phyloP scores from a whole-genome alignment of 35 echinoderm and acorn worm genomes.

The Heliocidaris erythrogramma region DNA sequence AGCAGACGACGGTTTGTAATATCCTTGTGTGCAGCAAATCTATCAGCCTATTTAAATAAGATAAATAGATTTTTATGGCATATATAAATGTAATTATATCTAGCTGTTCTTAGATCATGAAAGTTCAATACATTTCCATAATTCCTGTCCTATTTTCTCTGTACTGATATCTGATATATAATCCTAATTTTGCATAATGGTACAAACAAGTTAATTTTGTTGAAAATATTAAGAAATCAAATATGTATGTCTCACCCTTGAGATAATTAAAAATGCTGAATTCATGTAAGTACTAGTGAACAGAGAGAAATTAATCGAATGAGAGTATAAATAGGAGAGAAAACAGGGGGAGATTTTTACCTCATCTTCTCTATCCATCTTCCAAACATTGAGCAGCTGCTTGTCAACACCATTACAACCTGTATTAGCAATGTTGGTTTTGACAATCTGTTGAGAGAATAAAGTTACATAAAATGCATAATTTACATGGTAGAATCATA shows the following conservation, averaged over 20 bases:
- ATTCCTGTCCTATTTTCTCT: too few relatives aligned
- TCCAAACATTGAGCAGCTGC: conserved; percentile 80
- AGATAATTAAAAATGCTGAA: too few relatives aligned
- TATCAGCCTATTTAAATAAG: conserved; percentile 51
- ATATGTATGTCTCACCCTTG: too few relatives aligned
- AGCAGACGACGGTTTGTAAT: conserved; percentile 74
- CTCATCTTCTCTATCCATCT: conserved; percentile 76
- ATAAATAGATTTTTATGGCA: not conserved
- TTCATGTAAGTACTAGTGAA: too few relatives aligned
- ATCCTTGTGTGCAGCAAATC: conserved; percentile 64
- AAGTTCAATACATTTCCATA: too few relatives aligned
- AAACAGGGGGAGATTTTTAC: conserved; percentile 10
- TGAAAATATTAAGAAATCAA: too few relatives aligned
- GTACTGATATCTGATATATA: too few relatives aligned
- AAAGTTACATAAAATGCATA: not conserved
- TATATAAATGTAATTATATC: not conserved
- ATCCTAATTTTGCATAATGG: too few relatives aligned
- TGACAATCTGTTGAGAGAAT: conserved; percentile 59
- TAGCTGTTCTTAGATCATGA: too few relatives aligned
- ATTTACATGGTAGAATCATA: too few relatives aligned
- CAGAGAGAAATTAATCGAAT: too few relatives aligned
- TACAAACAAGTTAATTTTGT: too few relatives aligned
- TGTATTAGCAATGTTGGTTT: conserved; percentile 66
- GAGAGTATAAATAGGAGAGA: not conserved
- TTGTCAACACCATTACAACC: not conserved